Evolutionary conservation across 1,140 invertebrate genomes (phyloP), one percentile per base, ranked within the genome.

Genomic region (Drosophila subobscura): DNA sequence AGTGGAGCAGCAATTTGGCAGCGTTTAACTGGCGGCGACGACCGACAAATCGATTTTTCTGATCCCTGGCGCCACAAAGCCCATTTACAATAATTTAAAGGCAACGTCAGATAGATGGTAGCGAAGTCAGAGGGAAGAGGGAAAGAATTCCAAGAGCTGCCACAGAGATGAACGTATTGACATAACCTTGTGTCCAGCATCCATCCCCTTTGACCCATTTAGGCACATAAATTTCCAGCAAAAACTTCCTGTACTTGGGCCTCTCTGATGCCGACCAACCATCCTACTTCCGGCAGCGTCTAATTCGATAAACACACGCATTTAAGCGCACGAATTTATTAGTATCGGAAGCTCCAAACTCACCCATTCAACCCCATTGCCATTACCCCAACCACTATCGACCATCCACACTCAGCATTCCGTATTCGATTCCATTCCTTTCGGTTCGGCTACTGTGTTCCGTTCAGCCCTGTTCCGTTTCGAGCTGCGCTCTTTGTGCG

Each of bases 21-120:
- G 44, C 81, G 83, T 85, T 85, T 85, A 85, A 86, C 83, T 85
- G 81, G 77, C 79, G 79, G 65, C 83, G 81, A 63, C 80, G 77
- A 86, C 64, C 81, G 77, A 77, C 77, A 85, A 85, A 85, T 85
- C 81, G 81, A 85, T 86, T 85, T 86, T 66, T 77, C 55, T 53
- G 64, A 76, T 83, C 52, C 70, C 73, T 85, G 81, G 81, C 81
- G 81, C 81, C 81, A 85, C 81, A 70, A 63, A 52, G 60, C 81
- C 66, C 81, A 86, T 86, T 85, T 77, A 61, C 81, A 68, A 76
- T 77, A 86, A 79, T 85, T 85, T 85, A 85, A 84, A 84, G 79
- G 56, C 58, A 68, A 50, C 67, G 33, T 51, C 47, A 29, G 54
- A 23, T 55, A 29, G 54, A 23, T 55, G 16, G 44, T 25, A 27